Evolutionary conservation across 2,797 vertebrate species (phyloP).

Genomic region (Myripristis jacobus): DNA sequence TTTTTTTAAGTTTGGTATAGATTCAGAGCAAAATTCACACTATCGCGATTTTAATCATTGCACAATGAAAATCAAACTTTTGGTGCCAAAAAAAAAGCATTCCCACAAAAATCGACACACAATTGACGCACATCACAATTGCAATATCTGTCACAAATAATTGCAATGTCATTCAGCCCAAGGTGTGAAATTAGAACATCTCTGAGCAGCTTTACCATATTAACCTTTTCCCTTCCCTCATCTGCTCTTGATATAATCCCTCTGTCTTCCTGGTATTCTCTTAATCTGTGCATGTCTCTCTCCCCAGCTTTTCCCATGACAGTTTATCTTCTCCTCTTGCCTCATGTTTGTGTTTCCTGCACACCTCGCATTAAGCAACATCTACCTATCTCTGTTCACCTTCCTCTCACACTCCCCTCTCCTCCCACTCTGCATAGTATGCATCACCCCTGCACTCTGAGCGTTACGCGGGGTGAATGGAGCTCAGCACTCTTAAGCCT

Average conservation of each 20-base stretch:
- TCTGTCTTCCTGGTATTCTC: background rate
- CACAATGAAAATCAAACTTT: no score
- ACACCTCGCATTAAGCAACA: slow-evolving; percentile 30
- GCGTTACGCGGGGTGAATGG: slow-evolving; percentile 52
- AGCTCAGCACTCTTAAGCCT: slow-evolving; percentile 56
- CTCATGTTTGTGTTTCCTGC: slow-evolving; percentile 22
- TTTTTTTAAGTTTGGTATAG: no score
- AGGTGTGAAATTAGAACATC: slow-evolving; percentile 21
- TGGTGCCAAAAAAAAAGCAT: no score
- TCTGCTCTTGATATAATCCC: no score
- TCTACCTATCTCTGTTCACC: slow-evolving; percentile 10
- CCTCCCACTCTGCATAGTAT: slow-evolving; percentile 47
- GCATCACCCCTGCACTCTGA: slow-evolving; percentile 46
- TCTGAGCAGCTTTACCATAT: slow-evolving; percentile 17
- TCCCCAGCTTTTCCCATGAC: slow-evolving; percentile 10
- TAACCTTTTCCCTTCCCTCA: background rate
- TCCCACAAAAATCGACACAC: no score
- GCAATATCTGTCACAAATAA: no score
- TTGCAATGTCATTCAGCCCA: no score
- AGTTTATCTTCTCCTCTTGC: slow-evolving; percentile 17
- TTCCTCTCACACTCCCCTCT: slow-evolving; percentile 16
- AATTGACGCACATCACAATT: no score
- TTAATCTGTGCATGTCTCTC: background rate
- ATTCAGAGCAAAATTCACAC: no score
- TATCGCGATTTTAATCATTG: no score